Conservation (phyloP, 23 tunicate species). For the Phallusia fumigata region DNA sequence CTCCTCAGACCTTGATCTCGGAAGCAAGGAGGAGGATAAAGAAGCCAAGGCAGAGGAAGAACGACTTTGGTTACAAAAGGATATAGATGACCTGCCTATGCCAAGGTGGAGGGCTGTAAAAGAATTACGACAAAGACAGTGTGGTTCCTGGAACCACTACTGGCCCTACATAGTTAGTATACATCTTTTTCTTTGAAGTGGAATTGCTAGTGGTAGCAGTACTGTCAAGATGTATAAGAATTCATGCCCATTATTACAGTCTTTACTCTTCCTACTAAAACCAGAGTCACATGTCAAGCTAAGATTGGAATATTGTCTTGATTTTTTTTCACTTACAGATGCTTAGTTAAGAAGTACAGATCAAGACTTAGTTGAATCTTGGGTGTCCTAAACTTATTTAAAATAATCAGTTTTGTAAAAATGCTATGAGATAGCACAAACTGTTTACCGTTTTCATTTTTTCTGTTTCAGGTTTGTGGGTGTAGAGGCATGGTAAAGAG, state of each 20-base stretch:
- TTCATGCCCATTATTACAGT: too few species aligned
- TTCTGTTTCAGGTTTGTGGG: conserved; percentile 56
- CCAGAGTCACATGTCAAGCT: too few species aligned
- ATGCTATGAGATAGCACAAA: neutral
- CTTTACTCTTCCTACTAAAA: too few species aligned
- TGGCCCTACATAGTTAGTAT: conserved; percentile 53
- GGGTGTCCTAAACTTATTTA: too few species aligned
- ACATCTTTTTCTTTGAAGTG: neutral
- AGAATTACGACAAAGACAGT: conserved; percentile 41
- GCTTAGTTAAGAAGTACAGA: too few species aligned
- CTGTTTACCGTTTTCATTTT: too few species aligned
- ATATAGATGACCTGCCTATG: conserved; percentile 22
- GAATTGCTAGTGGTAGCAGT: neutral
- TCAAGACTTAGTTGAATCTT: too few species aligned
- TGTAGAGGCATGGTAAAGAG: conserved; percentile 57
- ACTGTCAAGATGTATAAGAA: neutral
- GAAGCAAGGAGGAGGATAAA: neutral
- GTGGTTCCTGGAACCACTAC: neutral
- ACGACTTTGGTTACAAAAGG: conserved; percentile 50
- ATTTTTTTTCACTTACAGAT: too few species aligned
- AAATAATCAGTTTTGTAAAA: too few species aligned
- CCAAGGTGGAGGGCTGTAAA: conserved; percentile 40
- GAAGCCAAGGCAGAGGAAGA: conserved; percentile 28
- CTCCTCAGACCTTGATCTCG: neutral
- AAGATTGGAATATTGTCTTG: too few species aligned